phyloP scores from a whole-genome alignment of 2,797 vertebrate species.

The Prionace glauca region DNA sequence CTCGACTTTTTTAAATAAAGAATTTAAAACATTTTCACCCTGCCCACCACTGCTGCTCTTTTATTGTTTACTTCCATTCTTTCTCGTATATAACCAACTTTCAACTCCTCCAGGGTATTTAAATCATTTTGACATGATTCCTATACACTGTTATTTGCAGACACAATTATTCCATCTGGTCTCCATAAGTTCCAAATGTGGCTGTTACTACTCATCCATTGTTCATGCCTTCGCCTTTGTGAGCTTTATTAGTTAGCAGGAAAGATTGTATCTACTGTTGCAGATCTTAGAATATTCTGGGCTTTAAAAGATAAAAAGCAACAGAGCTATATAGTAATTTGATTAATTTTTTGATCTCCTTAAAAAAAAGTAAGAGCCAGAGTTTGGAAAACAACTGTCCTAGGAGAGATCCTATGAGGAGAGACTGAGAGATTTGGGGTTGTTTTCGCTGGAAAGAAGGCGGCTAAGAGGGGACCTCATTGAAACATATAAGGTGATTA shows the following conservation, averaged over 20 bases:
- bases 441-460: too few species aligned
- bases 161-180: background rate
- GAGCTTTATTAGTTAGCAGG: background rate
- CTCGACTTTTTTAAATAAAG: background rate
- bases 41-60: background rate
- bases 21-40: background rate
- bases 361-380: background rate
- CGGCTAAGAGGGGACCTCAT: too few species aligned
- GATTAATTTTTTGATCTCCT: background rate
- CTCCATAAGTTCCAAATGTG: background rate
- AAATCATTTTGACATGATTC: background rate
- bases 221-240: background rate
- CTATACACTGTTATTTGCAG: background rate
- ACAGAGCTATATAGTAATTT: background rate
- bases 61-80: background rate
- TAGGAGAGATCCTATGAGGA: too few species aligned
- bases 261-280: background rate
- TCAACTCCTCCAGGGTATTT: background rate
- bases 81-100: too few species aligned
- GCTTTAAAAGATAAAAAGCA: background rate
- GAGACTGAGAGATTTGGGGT: too few species aligned
- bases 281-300: background rate
- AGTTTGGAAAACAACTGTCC: background rate
- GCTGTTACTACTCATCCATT: background rate
- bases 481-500: too few species aligned